Evolutionary conservation across 2,113 vertebrate species (phyloP), one percentile per base, ranked within the genome.

Genomic region (Athene noctua): DNA sequence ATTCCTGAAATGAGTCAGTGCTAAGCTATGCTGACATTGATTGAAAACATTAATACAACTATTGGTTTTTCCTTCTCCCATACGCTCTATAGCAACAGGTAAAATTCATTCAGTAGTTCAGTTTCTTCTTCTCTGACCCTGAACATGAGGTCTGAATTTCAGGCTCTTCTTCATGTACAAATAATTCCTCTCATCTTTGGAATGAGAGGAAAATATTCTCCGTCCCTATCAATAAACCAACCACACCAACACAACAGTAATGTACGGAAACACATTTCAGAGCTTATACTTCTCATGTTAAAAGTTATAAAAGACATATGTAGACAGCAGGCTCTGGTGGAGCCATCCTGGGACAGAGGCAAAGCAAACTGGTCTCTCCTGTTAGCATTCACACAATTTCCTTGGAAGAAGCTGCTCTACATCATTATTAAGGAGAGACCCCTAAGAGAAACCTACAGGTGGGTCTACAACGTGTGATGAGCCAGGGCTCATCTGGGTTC

Each of bases 381-480:
- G 27, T 52, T 57, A 16, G 34, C 14, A 79, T 25, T 26, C 23
- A 63, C 18, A 18, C 2, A 21, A 66, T 47, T 84, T 78, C 38
- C 27, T 72, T 54, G 38, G 44, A 90, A 78, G 40, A 89, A 86
- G 63, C 38, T 42, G 59, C 18, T 55, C 44, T 51, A 51, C 6
- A 7, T 3, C 59, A 16, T 18, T 51, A 62, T 22, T 29, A 46
- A 54, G 61, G 92, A 83, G 36, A 82, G 12, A 68, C 15, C 18
- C 75, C 58, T 18, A 74, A 68, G 27, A 77, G 30, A 88, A 80
- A 59, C 17, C 15, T 23, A 13, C 23, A 49, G 36, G 47, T 36
- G 15, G 22, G 26, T 78, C 22, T 67, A 4, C 10, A 70, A 77
- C 0, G 1, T 1, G 34, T 1, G 1, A 55, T 3, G 17, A 80